Percentiles rank a stretch among this genome's conserved stretches.
phyloP scores from a whole-genome alignment of 2,113 vertebrate genomes.

The Chloebia gouldiae region DNA sequence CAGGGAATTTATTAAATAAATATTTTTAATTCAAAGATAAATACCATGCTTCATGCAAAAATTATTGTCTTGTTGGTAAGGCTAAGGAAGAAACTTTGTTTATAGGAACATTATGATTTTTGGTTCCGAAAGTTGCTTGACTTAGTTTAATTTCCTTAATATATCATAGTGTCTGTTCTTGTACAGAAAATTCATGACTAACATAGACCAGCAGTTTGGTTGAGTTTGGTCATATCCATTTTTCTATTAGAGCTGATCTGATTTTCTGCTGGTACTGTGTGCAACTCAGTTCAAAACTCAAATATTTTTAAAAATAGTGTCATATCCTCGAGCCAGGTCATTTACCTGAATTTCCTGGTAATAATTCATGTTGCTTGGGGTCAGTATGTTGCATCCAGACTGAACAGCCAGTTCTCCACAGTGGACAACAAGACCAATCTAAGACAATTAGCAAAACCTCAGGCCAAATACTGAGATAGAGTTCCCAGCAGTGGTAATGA shows the following conservation, averaged over 20 bases:
- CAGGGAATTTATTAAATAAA: background rate
- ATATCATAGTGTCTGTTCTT: background rate
- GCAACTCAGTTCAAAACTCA: background rate
- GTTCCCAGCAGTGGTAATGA: background rate
- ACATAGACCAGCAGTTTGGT: background rate
- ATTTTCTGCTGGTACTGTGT: background rate
- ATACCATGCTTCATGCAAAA: background rate
- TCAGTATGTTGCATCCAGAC: background rate
- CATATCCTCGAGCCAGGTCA: fast-evolving
- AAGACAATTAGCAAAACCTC: background rate
- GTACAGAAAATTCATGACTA: background rate
- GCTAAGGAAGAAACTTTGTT: background rate
- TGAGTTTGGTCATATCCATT: background rate
- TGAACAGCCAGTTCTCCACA: background rate
- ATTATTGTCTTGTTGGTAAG: background rate
- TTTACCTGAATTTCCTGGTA: too few relatives aligned
- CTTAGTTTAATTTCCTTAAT: background rate
- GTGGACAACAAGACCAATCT: fast-evolving
- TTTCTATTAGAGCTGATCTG: background rate
- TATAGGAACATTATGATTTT: background rate
- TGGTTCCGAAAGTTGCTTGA: background rate
- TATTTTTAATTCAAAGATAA: background rate
- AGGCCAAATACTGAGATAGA: background rate
- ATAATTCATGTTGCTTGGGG: background rate
- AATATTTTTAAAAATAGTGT: background rate